These are phyloP conservation scores for Onthophagus sagittarius DNA, from an alignment of 2,888 invertebrate genomes.

Conservation along the genomic window DNA sequence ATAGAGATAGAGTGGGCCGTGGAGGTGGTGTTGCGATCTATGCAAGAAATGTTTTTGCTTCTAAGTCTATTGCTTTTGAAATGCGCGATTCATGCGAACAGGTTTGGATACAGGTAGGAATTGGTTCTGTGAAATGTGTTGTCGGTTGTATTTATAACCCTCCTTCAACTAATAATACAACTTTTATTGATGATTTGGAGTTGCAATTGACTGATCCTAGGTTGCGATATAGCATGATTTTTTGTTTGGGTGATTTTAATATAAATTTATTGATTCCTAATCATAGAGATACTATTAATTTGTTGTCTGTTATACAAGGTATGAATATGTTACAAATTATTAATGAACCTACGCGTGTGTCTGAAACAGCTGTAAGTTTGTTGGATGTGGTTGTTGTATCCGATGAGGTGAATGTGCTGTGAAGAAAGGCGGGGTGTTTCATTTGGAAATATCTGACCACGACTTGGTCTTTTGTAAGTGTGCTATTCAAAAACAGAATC, in stretches of 20 bases:
- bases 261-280: conserved; percentile 1
- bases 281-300: not conserved
- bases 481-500: too few species aligned
- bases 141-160: conserved; percentile 8
- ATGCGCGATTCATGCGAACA: not conserved
- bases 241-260: conserved; percentile 12
- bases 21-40: conserved; percentile 1
- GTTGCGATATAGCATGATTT: not conserved
- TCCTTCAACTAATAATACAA: not conserved
- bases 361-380: not conserved
- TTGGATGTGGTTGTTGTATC: not conserved
- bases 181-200: conserved; percentile 9
- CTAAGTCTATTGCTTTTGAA: not conserved
- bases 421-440: not conserved
- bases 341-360: not conserved
- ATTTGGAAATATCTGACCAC: not conserved
- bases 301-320: not conserved
- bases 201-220: too few species aligned
- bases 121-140: not conserved
- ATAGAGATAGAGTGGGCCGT: not conserved
- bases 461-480: too few species aligned
- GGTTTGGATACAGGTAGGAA: conserved; percentile 1
- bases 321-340: not conserved
- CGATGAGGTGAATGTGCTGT: not conserved
- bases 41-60: not conserved